These are phyloP conservation scores for Pangasius sanitwongsei DNA, from an alignment of 2,797 vertebrate species.

Conservation along the genomic window DNA sequence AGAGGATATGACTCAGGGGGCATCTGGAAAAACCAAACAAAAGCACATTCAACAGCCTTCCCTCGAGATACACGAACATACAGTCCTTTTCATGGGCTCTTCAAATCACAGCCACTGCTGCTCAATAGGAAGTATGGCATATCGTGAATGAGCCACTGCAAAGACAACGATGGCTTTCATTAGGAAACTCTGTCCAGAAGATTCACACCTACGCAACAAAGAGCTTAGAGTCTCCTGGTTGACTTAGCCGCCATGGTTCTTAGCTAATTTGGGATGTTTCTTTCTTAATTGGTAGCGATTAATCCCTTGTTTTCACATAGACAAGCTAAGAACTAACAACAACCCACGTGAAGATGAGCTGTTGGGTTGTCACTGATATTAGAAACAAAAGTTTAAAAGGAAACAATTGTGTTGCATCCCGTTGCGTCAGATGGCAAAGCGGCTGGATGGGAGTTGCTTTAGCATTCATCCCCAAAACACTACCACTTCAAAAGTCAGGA, in stretches of 20 bases:
- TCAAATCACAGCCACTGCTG: constrained; percentile 32
- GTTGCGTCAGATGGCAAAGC: constrained; percentile 77
- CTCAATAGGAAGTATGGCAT: constrained; percentile 42
- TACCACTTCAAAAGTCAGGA: constrained; percentile 78
- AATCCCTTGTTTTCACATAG: constrained; percentile 49
- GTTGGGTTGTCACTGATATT: constrained; percentile 61
- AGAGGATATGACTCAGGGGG: constrained; percentile 68
- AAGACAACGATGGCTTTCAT: constrained; percentile 41
- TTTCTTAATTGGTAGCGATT: constrained; percentile 20
- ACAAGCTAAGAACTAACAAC: constrained; percentile 41
- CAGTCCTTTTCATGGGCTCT: constrained; percentile 42
- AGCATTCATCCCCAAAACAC: constrained; percentile 77
- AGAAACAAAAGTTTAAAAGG: constrained; percentile 71
- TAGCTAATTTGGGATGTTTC: constrained; percentile 38
- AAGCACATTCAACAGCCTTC: constrained; percentile 65
- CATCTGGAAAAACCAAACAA: constrained; percentile 66
- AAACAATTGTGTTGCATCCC: constrained; percentile 72
- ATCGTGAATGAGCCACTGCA: constrained; percentile 30
- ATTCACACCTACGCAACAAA: constrained; percentile 33
- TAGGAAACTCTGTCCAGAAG: constrained; percentile 39
- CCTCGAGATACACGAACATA: constrained; percentile 29
- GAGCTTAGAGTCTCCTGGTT: constrained; percentile 33
- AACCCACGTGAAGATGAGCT: constrained; percentile 42
- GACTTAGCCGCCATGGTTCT: constrained; percentile 33
- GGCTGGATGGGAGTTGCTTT: constrained; percentile 71